A percentile compares a stretch with the other conserved stretches of the same genome.
These are phyloP conservation scores for Strix uralensis DNA, from an alignment of 2,113 vertebrate genomes.

Conservation along the genomic window DNA sequence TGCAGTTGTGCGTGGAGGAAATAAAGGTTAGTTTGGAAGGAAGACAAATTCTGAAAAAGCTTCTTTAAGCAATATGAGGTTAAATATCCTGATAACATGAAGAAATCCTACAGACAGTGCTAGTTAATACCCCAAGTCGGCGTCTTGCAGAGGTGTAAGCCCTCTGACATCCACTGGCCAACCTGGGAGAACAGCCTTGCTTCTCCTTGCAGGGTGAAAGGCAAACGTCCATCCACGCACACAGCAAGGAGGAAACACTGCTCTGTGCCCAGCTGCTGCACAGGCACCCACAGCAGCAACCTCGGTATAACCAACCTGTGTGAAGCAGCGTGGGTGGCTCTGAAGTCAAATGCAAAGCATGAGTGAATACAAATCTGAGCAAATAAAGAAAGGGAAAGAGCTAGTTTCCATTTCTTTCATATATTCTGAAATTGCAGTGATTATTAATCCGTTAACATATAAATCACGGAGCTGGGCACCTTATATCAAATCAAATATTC, in stretches of 20 bases:
- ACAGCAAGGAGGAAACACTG: background rate
- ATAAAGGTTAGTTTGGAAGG: background rate
- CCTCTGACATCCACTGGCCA: background rate
- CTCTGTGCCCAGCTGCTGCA: background rate
- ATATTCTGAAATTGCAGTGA: background rate
- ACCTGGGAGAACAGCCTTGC: background rate
- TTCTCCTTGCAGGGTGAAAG: background rate
- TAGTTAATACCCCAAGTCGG: accelerated
- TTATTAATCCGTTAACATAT: background rate
- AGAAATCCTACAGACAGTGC: background rate
- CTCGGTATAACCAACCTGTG: background rate
- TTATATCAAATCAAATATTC: background rate
- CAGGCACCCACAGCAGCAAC: background rate
- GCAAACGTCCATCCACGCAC: accelerated
- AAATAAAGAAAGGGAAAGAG: background rate
- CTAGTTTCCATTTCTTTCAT: background rate
- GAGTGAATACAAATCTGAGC: background rate
- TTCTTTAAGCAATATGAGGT: background rate
- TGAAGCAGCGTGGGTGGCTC: background rate
- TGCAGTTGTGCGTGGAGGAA: background rate
- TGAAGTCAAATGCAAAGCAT: background rate
- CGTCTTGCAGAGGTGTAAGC: background rate
- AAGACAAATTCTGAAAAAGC: background rate
- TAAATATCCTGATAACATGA: background rate
- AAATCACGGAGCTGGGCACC: background rate